A percentile compares a stretch with the other conserved stretches of the same genome.
Evolutionary conservation across 2,113 vertebrate genomes (phyloP).

Genomic region (Hippopotamus amphibius): DNA sequence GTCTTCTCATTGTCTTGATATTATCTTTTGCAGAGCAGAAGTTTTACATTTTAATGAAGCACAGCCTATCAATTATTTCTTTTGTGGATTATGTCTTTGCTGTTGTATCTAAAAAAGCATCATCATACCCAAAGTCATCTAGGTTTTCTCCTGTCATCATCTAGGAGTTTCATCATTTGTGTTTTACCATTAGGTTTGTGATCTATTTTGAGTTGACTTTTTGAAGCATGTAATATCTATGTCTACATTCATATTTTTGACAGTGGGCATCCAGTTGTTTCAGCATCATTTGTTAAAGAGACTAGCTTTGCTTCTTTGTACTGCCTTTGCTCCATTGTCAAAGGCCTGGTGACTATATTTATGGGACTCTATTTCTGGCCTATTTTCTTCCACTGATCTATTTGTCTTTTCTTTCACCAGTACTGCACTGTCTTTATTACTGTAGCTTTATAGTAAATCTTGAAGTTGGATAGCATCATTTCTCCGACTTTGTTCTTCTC

Average conservation of each 20-base stretch:
- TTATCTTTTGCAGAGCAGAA: neutral
- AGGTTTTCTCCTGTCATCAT: neutral
- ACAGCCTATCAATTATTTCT: neutral
- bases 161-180: neutral
- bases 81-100: neutral
- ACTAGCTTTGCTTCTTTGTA: neutral
- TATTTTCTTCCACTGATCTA: neutral
- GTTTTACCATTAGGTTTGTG: neutral
- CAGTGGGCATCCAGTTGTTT: neutral
- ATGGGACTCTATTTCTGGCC: neutral
- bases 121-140: neutral
- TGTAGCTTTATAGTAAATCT: neutral
- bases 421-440: neutral
- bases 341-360: neutral
- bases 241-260: neutral
- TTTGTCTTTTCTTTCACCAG: neutral
- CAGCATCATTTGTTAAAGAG: neutral
- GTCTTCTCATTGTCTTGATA: neutral
- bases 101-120: neutral
- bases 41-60: neutral
- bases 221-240: neutral
- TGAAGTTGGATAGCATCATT: neutral
- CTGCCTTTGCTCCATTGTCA: neutral
- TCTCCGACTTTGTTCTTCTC: neutral
- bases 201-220: neutral